phyloP scores from a whole-genome alignment of 2,888 invertebrate species.

The Drosophila ezoana region DNA sequence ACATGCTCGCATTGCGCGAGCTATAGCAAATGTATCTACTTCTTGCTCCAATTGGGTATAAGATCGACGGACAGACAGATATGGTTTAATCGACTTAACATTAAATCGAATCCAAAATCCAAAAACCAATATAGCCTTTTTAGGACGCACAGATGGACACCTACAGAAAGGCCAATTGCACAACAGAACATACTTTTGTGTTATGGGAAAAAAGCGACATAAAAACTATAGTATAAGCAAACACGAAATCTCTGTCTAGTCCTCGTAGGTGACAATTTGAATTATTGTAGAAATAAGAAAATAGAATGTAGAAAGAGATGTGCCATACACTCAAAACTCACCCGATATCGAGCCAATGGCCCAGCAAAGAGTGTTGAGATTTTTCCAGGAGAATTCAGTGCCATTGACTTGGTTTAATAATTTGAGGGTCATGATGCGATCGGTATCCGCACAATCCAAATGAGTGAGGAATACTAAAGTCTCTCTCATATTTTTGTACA shows the following conservation, averaged over 20 bases:
- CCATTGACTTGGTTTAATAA: slow-evolving; percentile 99
- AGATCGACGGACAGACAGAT: no score
- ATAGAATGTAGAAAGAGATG: neutral
- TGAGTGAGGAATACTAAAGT: slow-evolving; percentile 99
- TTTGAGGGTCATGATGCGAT: slow-evolving; percentile 99
- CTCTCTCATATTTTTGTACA: slow-evolving; percentile 99
- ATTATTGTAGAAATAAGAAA: slow-evolving; percentile 5
- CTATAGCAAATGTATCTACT: no score
- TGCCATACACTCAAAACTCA: slow-evolving; percentile 36
- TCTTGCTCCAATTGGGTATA: no score
- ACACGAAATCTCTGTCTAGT: slow-evolving; percentile 1
- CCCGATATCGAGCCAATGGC: slow-evolving; percentile 99
- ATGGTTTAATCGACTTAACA: no score
- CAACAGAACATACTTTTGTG: no score
- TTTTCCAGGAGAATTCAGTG: slow-evolving; percentile 99
- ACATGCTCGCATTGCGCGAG: no score
- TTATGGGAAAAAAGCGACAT: no score
- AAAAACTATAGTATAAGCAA: neutral
- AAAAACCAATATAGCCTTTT: no score
- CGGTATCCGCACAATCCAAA: slow-evolving; percentile 98
- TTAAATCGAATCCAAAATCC: no score
- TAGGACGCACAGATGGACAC: no score
- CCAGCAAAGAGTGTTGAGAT: slow-evolving; percentile 99
- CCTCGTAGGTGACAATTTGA: no score
- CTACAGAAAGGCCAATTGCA: no score